Base-by-base conservation (phyloP, 2,113 vertebrate species). In the Cyrtonyx montezumae region DNA sequence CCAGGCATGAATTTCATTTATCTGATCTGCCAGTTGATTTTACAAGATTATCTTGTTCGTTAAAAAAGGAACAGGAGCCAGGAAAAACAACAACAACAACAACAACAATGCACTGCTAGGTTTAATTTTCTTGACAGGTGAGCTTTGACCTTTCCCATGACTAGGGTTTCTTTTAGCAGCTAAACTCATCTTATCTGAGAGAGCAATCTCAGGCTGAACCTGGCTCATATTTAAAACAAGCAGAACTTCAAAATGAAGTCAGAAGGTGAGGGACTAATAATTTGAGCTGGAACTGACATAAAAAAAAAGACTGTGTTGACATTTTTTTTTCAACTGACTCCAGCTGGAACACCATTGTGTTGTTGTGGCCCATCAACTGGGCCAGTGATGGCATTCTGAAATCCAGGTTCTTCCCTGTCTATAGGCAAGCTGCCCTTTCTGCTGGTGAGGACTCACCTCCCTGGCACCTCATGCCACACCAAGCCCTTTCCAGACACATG, bases 141-240 rank as follows among this genome's bases (percentile, higher is more conserved):
- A 90, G 63, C 26, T 93, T 96, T 30, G 76, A 90, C 63, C 30
- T 93, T 95, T 94, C 95, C 90, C 79, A 79, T 76, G 13, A 56
- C 20, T 42, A 2, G 21, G 71, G 49, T 79, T 86, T 89, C 87
- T 83, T 95, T 89, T 71, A 48, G 25, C 32, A 25, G 59, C 26
- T 92, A 43, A 88, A 51, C n/a, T 76, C 14, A 4, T 46, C 11
- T 88, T 91, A 94, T 92, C 93, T 86, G 51, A 71, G 46, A 63
- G 15, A 62, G 30, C 82, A 86, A 96, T 95, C 94, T 86, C 67
- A 87, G 76, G 23, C 78, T 82, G 46, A 11, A 77, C 93, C 51
- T 32, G 86, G 74, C n/a, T 95, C 76, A 69, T 84, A 92, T 86
- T 94, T 51, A 83, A 93, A 67, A n/a, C 46, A 78, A 81, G 36